phyloP scores from a whole-genome alignment of 2,797 vertebrate genomes.

The Apogon hyalosoma region DNA sequence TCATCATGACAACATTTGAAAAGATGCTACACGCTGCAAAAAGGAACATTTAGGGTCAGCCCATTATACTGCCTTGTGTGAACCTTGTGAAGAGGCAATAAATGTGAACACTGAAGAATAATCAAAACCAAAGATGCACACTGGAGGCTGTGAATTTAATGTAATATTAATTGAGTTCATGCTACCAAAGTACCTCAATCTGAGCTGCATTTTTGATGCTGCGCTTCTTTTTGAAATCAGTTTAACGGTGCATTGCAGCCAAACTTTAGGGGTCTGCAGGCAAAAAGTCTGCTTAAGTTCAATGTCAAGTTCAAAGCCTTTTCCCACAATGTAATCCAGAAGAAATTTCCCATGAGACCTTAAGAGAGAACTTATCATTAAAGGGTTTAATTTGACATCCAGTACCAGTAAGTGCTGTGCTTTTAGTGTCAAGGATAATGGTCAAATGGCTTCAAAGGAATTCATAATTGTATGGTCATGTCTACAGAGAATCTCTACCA shows the following conservation, averaged over 20 bases:
- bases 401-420: constrained; percentile 81
- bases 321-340: constrained; percentile 85
- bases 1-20: constrained; percentile 19
- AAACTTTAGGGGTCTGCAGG: constrained; percentile 72
- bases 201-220: constrained; percentile 33
- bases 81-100: no score
- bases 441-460: constrained; percentile 83
- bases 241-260: constrained; percentile 46
- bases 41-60: background rate
- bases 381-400: constrained; percentile 86
- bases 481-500: constrained; percentile 67
- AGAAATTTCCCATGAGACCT: constrained; percentile 83
- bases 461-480: constrained; percentile 63
- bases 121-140: constrained; percentile 29
- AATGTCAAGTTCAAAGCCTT: constrained; percentile 89
- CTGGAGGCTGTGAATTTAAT: constrained; percentile 12
- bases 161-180: constrained; percentile 34
- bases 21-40: constrained; percentile 8
- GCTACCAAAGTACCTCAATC: constrained; percentile 44
- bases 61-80: no score
- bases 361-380: constrained; percentile 84
- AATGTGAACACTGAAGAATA: background rate
- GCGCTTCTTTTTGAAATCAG: constrained; percentile 38
- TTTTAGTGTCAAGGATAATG: constrained; percentile 83
- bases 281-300: constrained; percentile 85